Base-by-base conservation (phyloP, 1,140 invertebrate species). In the Macrocentrus cingulum region DNA sequence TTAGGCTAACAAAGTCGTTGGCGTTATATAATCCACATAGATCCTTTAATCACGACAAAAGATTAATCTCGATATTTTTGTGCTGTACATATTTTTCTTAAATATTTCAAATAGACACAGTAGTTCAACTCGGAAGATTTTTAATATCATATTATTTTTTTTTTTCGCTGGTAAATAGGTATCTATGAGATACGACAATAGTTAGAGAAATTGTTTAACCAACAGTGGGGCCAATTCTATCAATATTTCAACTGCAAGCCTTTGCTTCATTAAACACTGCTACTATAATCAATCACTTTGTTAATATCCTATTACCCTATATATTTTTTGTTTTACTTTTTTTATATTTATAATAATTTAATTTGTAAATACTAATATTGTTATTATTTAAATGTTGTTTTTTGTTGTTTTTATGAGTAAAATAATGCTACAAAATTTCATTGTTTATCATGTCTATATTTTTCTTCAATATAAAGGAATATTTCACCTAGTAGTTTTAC, bases 261-360 rank as follows among this genome's bases (percentile, higher is more conserved):
- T 16, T 36, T 16, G 48, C 37, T 32, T 48, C 25, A 25, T 58
- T 29, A 48, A 11, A 48, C 19, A 48, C 18, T 16, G 46, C 46
- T 49, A 49, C 46, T 18, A 34, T 76, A 75, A 75, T 74, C 63
- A 68, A 74, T 74, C 71, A 79, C 53, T 75, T 77, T 75, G 68
- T 77, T 77, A 76, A 60, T 79, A 67, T 72, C 71, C 76, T 78
- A 80, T 78, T 78, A 79, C 56, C 72, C 76, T 78, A 80, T n/a
- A n/a, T n/a, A n/a, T n/a, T n/a, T 66, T 68, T 74, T 29, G 20
- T 46, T 25, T 46, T 1, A 2, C 6, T 46, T 23, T 46, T 46
- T 46, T 1, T 46, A n/a, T 50, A 11, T 41, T 57, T 16, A 23
- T 49, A n/a, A n/a, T 68, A 72, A 77, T 66, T 70, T 76, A 78